Evolutionary conservation across 2,113 vertebrate species (phyloP), one percentile per base, ranked within the genome.

Genomic region (Larimichthys crocea): DNA sequence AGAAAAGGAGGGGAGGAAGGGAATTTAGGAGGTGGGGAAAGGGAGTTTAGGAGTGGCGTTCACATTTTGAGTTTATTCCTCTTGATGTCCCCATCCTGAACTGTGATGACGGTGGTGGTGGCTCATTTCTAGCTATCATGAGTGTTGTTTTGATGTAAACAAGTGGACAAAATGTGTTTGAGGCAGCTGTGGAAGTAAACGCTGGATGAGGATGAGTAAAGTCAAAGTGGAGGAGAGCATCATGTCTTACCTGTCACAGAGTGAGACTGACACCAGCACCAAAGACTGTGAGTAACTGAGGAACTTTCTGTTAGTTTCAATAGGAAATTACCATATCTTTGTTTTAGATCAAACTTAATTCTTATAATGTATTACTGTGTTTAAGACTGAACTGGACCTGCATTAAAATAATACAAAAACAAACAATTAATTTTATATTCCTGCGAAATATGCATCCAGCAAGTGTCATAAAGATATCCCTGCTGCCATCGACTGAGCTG

Each of bases 241-340:
- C 82, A 91, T 93, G 90, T 90, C 92, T 0, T 90, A 91, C 60
- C 77, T 92, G 60, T 86, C 94, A 74, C 93, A 95, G 80, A 94
- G 93, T 88, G 94, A 96, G 86, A 93, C 85, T 1, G 87, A 93
- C 64, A 78, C 92, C 20, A 89, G 92, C 66, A 95, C 95, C 80
- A 96, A 94, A 92, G 95, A 97, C 90, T 90, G 95, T 97, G 93
- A 97, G 96, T 97, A 96, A 35, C 31, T 40, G 20, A 71, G 59
- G 16, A 73, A 15, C 15, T 22, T n/a, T 5, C 42, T 35, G 35
- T 66, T 66, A 0, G 40, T 52, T 63, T 74, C 4, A 20, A 17
- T 16, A 40, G 35, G 20, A 69, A 77, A 73, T 17, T 16, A 20
- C 40, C 2, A 17, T 4, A 14, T 50, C 3, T 52, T 66, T 70